Percentiles rank a stretch among this genome's conserved stretches.
Conservation (phyloP, 2,113 vertebrate species). For the Rafetus swinhoei region DNA sequence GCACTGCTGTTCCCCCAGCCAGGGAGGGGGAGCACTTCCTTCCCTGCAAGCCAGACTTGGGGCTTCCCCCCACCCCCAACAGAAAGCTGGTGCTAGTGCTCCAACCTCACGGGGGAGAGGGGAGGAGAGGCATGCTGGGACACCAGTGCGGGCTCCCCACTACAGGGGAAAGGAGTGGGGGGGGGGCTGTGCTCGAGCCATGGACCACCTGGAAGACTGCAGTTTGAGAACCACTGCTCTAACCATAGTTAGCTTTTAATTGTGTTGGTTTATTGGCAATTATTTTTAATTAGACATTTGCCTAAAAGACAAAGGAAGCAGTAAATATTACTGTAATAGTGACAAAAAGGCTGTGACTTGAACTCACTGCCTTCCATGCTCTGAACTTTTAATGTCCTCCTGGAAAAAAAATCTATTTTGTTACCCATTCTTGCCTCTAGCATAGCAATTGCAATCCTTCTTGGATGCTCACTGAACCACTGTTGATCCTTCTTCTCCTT, state of each 20-base stretch:
- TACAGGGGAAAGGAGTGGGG: no score
- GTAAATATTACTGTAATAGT: slow-evolving; percentile 65
- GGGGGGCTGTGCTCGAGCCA: no score
- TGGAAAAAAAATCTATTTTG: not conserved
- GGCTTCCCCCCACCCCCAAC: no score
- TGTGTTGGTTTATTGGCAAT: slow-evolving; percentile 30
- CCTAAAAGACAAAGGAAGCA: slow-evolving; percentile 34
- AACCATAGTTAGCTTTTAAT: not conserved
- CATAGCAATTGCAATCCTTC: not conserved
- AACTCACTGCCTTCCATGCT: slow-evolving; percentile 22
- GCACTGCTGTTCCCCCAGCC: no score
- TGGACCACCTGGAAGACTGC: no score
- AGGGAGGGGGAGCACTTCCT: no score
- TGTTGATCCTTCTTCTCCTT: slow-evolving; percentile 9
- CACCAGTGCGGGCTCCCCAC: no score
- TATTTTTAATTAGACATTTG: slow-evolving; percentile 57
- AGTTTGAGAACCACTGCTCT: no score
- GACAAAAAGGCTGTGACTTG: slow-evolving; percentile 24
- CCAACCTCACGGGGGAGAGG: no score
- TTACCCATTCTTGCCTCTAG: not conserved
- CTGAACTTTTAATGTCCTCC: slow-evolving; percentile 51
- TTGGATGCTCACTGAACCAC: slow-evolving; percentile 28
- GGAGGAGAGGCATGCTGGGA: no score
- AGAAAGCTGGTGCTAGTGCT: no score
- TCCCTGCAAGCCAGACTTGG: no score